These are phyloP conservation scores for Nematolebias whitei DNA, from an alignment of 2,113 vertebrate species.

Conservation along the genomic window DNA sequence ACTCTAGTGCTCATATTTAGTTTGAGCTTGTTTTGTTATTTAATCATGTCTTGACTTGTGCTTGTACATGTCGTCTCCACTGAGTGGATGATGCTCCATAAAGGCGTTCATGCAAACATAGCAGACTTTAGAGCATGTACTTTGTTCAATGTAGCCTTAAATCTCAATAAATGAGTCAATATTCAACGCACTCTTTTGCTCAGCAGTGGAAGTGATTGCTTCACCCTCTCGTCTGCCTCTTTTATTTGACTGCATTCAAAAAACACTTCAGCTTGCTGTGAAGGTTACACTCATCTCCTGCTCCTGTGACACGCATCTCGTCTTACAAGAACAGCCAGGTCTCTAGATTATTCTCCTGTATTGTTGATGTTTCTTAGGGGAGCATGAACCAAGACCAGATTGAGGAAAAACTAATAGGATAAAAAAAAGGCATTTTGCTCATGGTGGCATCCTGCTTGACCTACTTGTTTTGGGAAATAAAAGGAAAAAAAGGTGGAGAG, in stretches of 20 bases:
- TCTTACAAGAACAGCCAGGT: conserved; percentile 41
- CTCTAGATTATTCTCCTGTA: background rate
- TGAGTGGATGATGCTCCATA: conserved; percentile 25
- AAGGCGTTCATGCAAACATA: conserved; percentile 31
- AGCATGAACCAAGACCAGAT: conserved; percentile 22
- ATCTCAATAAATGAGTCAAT: conserved; percentile 64
- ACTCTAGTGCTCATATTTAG: background rate
- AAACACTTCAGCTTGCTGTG: conserved; percentile 41
- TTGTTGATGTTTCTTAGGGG: conserved; percentile 22
- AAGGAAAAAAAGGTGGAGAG: conserved; percentile 25
- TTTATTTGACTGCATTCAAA: conserved; percentile 38
- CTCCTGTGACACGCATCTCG: conserved; percentile 15
- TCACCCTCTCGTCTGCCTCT: conserved; percentile 29
- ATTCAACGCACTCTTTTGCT: conserved; percentile 44
- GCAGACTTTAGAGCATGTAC: conserved; percentile 10
- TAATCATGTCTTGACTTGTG: conserved; percentile 12
- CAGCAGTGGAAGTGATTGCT: conserved; percentile 53
- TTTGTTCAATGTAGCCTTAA: conserved; percentile 55
- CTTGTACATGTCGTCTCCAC: conserved; percentile 24
- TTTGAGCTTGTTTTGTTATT: conserved; percentile 4
- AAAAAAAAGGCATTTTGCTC: conserved; percentile 10
- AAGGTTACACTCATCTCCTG: conserved; percentile 45
- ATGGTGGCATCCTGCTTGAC: conserved; percentile 26
- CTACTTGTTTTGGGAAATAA: conserved; percentile 36
- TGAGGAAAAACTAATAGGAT: conserved; percentile 22